phyloP scores from a whole-genome alignment of 2,888 invertebrate species.

The Steinernema hermaphroditum region DNA sequence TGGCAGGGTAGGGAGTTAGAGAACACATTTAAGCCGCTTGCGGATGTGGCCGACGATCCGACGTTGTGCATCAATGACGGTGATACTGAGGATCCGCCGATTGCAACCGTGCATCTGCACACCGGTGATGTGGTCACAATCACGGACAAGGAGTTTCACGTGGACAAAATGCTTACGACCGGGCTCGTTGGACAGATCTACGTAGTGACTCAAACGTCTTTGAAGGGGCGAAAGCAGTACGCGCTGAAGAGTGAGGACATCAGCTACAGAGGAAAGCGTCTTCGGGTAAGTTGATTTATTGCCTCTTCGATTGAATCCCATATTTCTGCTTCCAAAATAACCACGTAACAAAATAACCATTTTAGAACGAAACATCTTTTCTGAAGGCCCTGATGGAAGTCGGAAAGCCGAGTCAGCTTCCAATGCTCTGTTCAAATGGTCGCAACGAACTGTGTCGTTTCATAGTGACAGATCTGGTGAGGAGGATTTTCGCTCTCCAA shows the following conservation, averaged over 20 bases:
- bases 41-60: neutral
- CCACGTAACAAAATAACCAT: too few relatives aligned
- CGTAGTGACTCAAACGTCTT: neutral
- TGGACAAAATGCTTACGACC: neutral
- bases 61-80: neutral
- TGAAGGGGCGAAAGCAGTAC: neutral
- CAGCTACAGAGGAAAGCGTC: neutral
- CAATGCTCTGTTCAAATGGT: neutral
- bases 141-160: constrained; percentile 13
- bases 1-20: too few relatives aligned
- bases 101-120: neutral
- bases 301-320: neutral
- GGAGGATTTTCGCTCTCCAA: neutral
- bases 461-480: constrained; percentile 2
- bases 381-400: constrained; percentile 11
- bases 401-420: constrained; percentile 1
- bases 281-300: neutral
- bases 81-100: neutral
- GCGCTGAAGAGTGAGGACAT: constrained; percentile 15
- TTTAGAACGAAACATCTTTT: constrained; percentile 10
- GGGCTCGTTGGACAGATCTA: constrained; percentile 11
- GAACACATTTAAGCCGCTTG: too few relatives aligned
- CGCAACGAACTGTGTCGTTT: constrained; percentile 15
- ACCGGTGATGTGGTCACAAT: neutral
- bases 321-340: neutral